Percentiles rank a stretch among this genome's conserved stretches.
Conservation (phyloP, 2,113 vertebrate species). For the Craseonycteris thonglongyai region DNA sequence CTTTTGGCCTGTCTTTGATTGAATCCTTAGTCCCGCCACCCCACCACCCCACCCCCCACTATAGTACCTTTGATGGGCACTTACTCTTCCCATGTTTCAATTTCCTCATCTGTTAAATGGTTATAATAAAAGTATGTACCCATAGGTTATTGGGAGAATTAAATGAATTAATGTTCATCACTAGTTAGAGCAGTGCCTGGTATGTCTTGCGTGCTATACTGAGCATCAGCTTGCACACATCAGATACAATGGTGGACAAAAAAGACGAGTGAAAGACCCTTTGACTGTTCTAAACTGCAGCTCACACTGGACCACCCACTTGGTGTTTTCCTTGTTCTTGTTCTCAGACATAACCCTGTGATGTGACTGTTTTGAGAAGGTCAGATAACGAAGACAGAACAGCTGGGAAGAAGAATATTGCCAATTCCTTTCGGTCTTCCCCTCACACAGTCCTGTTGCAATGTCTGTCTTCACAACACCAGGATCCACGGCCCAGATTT, state of each 20-base stretch:
- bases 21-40: not conserved
- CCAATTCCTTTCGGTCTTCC: not conserved
- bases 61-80: not conserved
- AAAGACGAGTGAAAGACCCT: not conserved
- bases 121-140: not conserved
- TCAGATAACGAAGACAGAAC: not conserved
- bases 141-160: not conserved
- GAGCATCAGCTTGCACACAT: not conserved
- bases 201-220: not conserved
- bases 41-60: no score
- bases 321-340: not conserved
- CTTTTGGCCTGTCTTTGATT: not conserved
- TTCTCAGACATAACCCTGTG: not conserved
- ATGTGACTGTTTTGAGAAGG: not conserved
- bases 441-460: not conserved
- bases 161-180: not conserved
- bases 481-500: not conserved
- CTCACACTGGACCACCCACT: not conserved
- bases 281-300: not conserved
- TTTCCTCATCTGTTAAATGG: not conserved
- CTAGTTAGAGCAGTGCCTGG: not conserved
- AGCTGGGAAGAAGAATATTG: not conserved
- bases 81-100: not conserved
- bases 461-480: not conserved
- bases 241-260: not conserved